Evolutionary conservation across 2,113 vertebrate species (phyloP).

Genomic region (Melanotaenia duboulayi): DNA sequence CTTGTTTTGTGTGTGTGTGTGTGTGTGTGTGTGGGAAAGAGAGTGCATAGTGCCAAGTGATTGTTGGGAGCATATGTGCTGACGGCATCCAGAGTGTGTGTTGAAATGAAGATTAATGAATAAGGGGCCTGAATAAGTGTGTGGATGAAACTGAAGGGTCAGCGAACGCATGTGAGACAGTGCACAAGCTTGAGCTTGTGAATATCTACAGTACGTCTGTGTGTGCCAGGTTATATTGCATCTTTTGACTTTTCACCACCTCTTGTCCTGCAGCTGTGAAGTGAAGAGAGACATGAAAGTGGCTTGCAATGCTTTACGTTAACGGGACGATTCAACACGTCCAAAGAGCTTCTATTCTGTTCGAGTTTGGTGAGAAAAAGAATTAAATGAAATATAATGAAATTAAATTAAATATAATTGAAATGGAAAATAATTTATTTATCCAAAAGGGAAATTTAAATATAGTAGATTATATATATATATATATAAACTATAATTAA

Average conservation of each 20-base stretch:
- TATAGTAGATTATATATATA: too few species aligned
- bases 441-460: too few species aligned
- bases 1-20: slow-evolving; percentile 38
- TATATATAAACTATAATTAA: too few species aligned
- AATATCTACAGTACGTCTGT: slow-evolving; percentile 21
- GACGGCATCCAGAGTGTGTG: slow-evolving; percentile 77
- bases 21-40: slow-evolving; percentile 22
- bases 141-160: slow-evolving; percentile 54
- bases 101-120: slow-evolving; percentile 84
- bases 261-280: slow-evolving; percentile 66
- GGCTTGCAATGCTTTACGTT: slow-evolving; percentile 41
- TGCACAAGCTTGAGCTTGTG: slow-evolving; percentile 50
- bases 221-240: slow-evolving; percentile 40
- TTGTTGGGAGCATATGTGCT: slow-evolving; percentile 78
- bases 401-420: too few species aligned
- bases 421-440: too few species aligned
- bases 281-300: slow-evolving; percentile 65
- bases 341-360: slow-evolving; percentile 2
- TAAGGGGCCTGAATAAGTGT: slow-evolving; percentile 46
- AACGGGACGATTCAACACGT: slow-evolving; percentile 52
- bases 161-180: slow-evolving; percentile 50
- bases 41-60: slow-evolving; percentile 72
- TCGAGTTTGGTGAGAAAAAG: too few species aligned
- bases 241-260: slow-evolving; percentile 61
- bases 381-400: too few species aligned